A percentile compares a stretch with the other conserved stretches of the same genome.
phyloP scores from a whole-genome alignment of 2,113 vertebrate genomes.

The Mastomys natalensis region DNA sequence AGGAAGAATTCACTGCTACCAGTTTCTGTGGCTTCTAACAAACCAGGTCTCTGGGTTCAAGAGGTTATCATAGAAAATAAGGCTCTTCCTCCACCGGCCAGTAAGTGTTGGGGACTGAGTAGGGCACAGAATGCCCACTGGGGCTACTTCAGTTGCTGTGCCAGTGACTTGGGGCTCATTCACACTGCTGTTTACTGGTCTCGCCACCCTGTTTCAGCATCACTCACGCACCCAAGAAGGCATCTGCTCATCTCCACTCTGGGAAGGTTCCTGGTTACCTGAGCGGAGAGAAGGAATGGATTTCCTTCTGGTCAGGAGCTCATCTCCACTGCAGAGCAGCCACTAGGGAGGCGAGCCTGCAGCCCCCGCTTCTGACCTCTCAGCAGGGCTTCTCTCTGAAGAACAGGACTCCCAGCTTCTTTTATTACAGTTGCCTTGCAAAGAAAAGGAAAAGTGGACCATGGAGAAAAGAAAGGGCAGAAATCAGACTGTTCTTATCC shows the following conservation, averaged over 20 bases:
- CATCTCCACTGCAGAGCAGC: rapidly evolving
- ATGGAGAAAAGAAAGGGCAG: not conserved
- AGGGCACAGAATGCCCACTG: not conserved
- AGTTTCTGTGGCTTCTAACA: not conserved
- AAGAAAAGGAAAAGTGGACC: not conserved
- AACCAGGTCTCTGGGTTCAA: not conserved
- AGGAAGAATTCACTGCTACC: not conserved
- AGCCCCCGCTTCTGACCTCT: not conserved
- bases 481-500: not conserved
- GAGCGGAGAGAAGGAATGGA: rapidly evolving
- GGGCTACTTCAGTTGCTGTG: not conserved
- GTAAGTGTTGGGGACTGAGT: not conserved
- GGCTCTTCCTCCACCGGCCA: not conserved
- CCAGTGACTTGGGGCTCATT: not conserved
- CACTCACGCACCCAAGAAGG: not conserved
- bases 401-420: not conserved
- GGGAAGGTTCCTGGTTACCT: not conserved
- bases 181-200: not conserved
- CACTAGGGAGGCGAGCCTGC: not conserved
- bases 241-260: not conserved
- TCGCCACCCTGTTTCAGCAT: not conserved
- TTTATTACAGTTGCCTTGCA: not conserved
- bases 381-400: not conserved
- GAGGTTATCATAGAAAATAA: not conserved
- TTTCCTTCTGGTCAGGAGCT: not conserved